Conservation (phyloP, 2,888 invertebrate species). For the Furcula furcula region DNA sequence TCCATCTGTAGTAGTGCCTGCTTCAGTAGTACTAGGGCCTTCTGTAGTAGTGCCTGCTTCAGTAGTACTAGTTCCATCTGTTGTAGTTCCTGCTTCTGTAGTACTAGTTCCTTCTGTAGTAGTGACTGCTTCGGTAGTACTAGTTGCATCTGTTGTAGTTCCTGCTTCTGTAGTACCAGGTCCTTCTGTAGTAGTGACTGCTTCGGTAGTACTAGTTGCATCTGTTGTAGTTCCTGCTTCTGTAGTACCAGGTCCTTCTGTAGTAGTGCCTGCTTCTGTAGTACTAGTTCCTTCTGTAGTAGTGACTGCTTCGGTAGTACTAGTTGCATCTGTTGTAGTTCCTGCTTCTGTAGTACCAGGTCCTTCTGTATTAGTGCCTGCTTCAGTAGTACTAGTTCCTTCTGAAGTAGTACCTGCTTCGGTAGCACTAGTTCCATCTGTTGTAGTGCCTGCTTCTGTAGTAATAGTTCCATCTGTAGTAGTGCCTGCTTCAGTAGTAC, state of each 20-base stretch:
- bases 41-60: conserved; percentile 6
- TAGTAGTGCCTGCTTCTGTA: neutral
- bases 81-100: neutral
- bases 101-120: conserved; percentile 2
- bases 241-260: conserved; percentile 1
- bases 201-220: conserved; percentile 2
- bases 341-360: neutral
- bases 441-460: neutral
- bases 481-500: neutral
- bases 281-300: neutral
- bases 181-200: neutral
- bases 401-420: neutral
- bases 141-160: conserved; percentile 7
- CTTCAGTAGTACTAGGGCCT: neutral
- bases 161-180: neutral
- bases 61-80: conserved; percentile 4
- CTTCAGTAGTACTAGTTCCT: neutral
- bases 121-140: conserved; percentile 2
- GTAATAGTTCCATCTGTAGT: neutral
- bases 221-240: conserved; percentile 9
- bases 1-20: conserved; percentile 3
- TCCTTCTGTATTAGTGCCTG: neutral
- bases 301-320: neutral
- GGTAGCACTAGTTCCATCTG: neutral
- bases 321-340: neutral